Base-by-base conservation (phyloP, 2,797 vertebrate genomes). In the Leptodon cayanensis region DNA sequence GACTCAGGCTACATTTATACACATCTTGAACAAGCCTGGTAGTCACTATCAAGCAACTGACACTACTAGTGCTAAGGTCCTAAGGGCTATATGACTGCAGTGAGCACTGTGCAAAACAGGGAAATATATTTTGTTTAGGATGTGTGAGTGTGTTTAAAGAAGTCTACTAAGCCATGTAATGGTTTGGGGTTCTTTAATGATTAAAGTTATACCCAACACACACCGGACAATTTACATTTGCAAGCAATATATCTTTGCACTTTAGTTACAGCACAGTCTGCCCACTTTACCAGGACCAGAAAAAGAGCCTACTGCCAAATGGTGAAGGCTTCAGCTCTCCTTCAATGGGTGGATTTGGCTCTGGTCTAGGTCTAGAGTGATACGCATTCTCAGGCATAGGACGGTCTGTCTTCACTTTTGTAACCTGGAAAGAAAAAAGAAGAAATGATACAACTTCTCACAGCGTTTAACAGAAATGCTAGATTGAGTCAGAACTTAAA, bases 391-490 rank as follows among this genome's bases (percentile, higher is more conserved):
- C 99, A 8, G 99, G 99, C 49, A 99, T 16, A 71, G 99, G 98
- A 52, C 99, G 98, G 5, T 98, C 87, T 66, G 99, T 99, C 59
- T 98, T 96, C 98, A 99, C 99, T 98, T 99, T 99, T 11, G 99
- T 99, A 96, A 99, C 98, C 99, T 99, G 96, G 31, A 93, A 55
- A 89, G 70, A 57, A 31, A 55, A 46, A 88, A 93, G 90, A 58
- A 76, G 55, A 83, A 92, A 33, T 72, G 18, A 54, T 37, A 65
- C 37, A 46, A 39, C 33, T 79, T 61, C 63, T 63, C 35, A 61
- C 13, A 47, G 59, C 11, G 35, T 70, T 82, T 13, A 76, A 42
- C 0, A 62, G 59, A 78, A 67, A 16, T 54, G 44, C 44, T 24
- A 70, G 19, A 74, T 1, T 20, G 61, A 61, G 46, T 25, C 42